A percentile compares a stretch with the other conserved stretches of the same genome.
Conservation (phyloP, 2,797 vertebrate species). For the Naso thynnoides region DNA sequence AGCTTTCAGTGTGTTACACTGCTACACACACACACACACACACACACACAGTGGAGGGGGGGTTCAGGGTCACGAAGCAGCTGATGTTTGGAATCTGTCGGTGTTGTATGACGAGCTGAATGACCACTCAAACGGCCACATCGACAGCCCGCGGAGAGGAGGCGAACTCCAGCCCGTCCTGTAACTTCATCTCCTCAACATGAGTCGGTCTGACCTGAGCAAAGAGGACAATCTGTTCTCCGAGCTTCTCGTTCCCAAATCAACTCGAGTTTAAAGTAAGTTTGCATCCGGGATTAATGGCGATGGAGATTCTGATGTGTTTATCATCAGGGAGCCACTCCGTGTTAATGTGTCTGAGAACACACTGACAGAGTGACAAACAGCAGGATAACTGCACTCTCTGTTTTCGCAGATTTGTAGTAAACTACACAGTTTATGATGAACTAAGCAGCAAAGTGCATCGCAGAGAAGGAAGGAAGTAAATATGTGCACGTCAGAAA, state of each 20-base stretch:
- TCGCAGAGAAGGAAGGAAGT: background rate
- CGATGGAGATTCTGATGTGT: background rate
- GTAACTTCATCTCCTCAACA: background rate
- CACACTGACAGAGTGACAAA: background rate
- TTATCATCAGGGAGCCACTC: no score
- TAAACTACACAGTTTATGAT: no score
- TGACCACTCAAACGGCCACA: conserved; percentile 13
- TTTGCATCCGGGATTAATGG: background rate
- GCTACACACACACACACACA: background rate
- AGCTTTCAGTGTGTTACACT: conserved; percentile 2
- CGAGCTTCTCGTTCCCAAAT: background rate
- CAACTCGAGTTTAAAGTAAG: background rate
- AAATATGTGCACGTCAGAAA: background rate
- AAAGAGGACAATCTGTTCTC: background rate
- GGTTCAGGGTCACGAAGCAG: conserved; percentile 34
- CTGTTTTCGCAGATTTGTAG: no score
- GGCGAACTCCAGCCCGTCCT: conserved; percentile 16
- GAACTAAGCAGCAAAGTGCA: no score
- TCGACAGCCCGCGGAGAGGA: background rate
- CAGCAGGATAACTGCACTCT: background rate
- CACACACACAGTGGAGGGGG: background rate
- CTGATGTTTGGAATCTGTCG: conserved; percentile 34
- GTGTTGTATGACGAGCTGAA: conserved; percentile 41
- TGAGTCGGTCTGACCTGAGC: background rate
- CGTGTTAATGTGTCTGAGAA: background rate